Evolutionary conservation across 2,797 vertebrate genomes (phyloP).

Genomic region (Siniperca obscura): DNA sequence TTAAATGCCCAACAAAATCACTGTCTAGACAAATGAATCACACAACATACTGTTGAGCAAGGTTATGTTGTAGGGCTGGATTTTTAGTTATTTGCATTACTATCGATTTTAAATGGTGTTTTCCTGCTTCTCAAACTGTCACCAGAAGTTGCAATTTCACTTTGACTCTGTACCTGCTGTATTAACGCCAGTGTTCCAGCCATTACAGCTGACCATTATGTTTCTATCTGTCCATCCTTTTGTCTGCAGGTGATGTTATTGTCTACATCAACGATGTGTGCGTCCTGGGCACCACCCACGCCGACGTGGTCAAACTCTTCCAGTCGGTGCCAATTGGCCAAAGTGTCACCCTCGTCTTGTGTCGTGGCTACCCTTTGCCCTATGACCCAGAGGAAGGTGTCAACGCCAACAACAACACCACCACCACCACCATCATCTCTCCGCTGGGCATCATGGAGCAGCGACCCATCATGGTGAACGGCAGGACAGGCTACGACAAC

Average conservation of each 20-base stretch:
- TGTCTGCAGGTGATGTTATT: slow-evolving; percentile 92
- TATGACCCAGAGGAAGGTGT: slow-evolving; percentile 94
- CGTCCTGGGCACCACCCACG: slow-evolving; percentile 97
- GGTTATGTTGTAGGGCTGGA: neutral
- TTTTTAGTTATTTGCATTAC: neutral
- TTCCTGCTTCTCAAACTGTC: neutral
- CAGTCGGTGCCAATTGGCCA: slow-evolving; percentile 98
- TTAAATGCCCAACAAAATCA: neutral
- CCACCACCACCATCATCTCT: slow-evolving; percentile 91
- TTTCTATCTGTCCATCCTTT: neutral
- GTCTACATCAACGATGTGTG: slow-evolving; percentile 99
- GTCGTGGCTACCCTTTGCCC: slow-evolving; percentile 95
- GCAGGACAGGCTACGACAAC: slow-evolving; percentile 95
- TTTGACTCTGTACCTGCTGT: neutral
- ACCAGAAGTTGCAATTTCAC: neutral
- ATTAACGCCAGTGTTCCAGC: neutral
- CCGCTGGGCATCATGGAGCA: slow-evolving; percentile 96
- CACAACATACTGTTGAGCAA: neutral
- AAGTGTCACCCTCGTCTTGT: slow-evolving; percentile 95
- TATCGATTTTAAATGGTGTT: neutral
- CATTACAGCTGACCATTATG: neutral
- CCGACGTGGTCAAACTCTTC: slow-evolving; percentile 98
- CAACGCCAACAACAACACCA: slow-evolving; percentile 73
- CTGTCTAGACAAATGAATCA: slow-evolving; percentile 5
- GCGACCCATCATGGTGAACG: slow-evolving; percentile 94